phyloP scores from a whole-genome alignment of 2,797 vertebrate genomes.

The Fistularia tabacaria region DNA sequence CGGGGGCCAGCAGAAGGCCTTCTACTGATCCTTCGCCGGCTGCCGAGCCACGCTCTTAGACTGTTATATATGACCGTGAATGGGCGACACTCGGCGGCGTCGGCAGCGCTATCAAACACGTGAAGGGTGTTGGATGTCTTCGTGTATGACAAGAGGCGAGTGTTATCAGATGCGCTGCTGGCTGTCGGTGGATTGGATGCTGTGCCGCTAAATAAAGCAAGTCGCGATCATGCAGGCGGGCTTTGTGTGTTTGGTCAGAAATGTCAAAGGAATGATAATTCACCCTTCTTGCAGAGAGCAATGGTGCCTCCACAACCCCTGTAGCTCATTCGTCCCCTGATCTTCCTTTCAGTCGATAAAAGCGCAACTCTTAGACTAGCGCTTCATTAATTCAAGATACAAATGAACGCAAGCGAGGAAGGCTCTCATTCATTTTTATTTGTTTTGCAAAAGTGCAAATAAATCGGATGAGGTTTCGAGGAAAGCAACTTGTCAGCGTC shows the following conservation, averaged over 20 bases:
- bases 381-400: no score
- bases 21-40: constrained; percentile 59
- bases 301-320: no score
- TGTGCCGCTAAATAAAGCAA: constrained; percentile 42
- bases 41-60: constrained; percentile 20
- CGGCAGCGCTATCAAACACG: constrained; percentile 22
- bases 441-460: no score
- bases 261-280: constrained; percentile 5
- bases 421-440: no score
- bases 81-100: constrained; percentile 7
- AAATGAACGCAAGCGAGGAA: no score
- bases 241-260: constrained; percentile 5
- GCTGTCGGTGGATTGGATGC: constrained; percentile 7
- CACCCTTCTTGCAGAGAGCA: no score
- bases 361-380: no score
- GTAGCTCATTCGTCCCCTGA: no score
- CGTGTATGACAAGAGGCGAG: constrained; percentile 19
- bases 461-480: no score
- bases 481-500: no score
- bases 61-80: constrained; percentile 13
- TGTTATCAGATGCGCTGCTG: constrained; percentile 13
- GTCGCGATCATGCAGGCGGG: neutral
- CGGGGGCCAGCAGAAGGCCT: constrained; percentile 56
- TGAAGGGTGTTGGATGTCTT: constrained; percentile 9
- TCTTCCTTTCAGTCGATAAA: no score